Evolutionary conservation across 1,140 invertebrate species (phyloP), one percentile per base, ranked within the genome.

Genomic region (Zaprionus capensis): DNA sequence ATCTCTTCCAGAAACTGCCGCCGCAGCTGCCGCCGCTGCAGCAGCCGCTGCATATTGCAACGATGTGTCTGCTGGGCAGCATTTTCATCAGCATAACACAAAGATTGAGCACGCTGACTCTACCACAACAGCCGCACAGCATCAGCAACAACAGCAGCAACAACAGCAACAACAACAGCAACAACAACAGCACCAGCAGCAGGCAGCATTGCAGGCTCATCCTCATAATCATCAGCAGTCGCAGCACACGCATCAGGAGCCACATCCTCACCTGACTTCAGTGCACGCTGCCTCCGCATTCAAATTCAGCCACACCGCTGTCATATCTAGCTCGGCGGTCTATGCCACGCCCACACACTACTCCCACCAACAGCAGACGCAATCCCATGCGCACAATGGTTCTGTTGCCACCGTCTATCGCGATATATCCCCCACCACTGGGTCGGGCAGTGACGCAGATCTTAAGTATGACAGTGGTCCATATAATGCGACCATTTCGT

Each of bases 381-480:
- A 82, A 36, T 57, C 78, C 1, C 86, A 90, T 24, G 56, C 77
- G 5, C 81, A 83, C 61, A 63, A 41, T n/a, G 34, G 62, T 1
- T 57, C 69, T 3, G 24, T 72, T 28, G 63, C 63, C 38, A 36
- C 67, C 22, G 71, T 90, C 34, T 88, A 88, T 56, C 81, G 84
- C 1, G 84, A 90, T 1, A 70, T 88, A 14, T 88, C 84, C 5
- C 81, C 84, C 26, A 71, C 59, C 26, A 63, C 68, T 22, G 78
- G 64, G 49, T 6, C 44, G 17, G 7, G 77, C 61, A 24, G 64
- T 6, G 88, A 92, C 5, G 34, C 76, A 15, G 91, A 91, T 26
- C 65, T 92, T 1, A 92, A 92, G 75, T 92, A 92, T 58, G 91
- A 92, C 9, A 92, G 75, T 62, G 80, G 90, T 57, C 91, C 91